Percentiles rank a stretch among this genome's conserved stretches.
Evolutionary conservation across 2,888 invertebrate species (phyloP).

Genomic region (Lymantria dispar): DNA sequence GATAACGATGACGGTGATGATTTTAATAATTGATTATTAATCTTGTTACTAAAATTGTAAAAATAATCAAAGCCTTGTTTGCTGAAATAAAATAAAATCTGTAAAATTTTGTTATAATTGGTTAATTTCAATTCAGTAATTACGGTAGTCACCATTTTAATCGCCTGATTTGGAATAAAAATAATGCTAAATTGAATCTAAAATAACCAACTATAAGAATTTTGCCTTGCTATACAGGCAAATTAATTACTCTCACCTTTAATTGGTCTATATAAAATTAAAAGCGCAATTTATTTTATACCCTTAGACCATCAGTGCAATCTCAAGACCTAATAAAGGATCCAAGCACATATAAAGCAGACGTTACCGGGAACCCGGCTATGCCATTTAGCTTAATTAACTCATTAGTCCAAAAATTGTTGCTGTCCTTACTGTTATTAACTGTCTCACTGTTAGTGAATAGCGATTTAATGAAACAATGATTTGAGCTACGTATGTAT

Average conservation of each 20-base stretch:
- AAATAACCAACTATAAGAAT: too few relatives aligned
- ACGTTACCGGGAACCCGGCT: conserved; percentile 32
- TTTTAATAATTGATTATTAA: too few relatives aligned
- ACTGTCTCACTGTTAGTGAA: background rate
- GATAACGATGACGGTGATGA: too few relatives aligned
- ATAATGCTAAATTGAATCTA: too few relatives aligned
- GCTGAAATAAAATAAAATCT: too few relatives aligned
- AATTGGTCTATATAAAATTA: conserved; percentile 18
- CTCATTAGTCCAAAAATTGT: conserved; percentile 52
- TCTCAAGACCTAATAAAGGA: conserved; percentile 34
- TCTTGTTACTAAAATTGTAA: too few relatives aligned
- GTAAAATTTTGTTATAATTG: too few relatives aligned
- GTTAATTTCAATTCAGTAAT: too few relatives aligned
- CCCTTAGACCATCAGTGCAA: conserved; percentile 22
- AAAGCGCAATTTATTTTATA: conserved; percentile 24
- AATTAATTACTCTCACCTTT: conserved; percentile 14
- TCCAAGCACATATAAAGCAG: conserved; percentile 39
- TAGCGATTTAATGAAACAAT: background rate
- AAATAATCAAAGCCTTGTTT: too few relatives aligned
- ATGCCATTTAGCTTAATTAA: conserved; percentile 50
- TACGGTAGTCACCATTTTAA: too few relatives aligned
- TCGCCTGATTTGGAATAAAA: too few relatives aligned
- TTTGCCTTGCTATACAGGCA: background rate
- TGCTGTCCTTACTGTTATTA: conserved; percentile 13
- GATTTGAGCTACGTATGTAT: background rate